These are phyloP conservation scores for Garrulus glandarius DNA, from an alignment of 2,797 vertebrate species.

Conservation along the genomic window DNA sequence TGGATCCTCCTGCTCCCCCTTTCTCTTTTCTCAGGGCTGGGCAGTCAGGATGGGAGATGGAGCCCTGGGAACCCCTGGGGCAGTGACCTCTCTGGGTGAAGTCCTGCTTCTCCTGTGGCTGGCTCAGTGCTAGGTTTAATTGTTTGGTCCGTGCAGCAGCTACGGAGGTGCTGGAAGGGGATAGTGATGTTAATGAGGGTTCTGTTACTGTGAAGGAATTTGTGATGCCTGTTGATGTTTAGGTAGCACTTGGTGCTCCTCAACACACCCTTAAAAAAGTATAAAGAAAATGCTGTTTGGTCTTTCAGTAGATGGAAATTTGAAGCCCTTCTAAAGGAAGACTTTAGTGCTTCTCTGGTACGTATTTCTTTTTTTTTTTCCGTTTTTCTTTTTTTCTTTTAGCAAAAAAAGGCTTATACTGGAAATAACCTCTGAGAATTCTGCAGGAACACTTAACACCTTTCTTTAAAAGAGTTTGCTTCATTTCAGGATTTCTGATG, in stretches of 20 bases:
- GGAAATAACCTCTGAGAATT: not conserved
- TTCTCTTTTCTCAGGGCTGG: rapidly evolving
- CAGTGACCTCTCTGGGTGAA: not conserved
- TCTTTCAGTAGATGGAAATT: not conserved
- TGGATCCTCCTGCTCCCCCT: not conserved
- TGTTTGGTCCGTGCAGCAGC: not conserved
- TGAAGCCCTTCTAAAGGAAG: not conserved
- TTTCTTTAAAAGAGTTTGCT: not conserved
- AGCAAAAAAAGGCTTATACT: not conserved
- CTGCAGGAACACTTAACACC: not conserved
- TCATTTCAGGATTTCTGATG: not conserved
- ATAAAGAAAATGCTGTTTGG: not conserved
- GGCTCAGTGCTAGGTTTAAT: rapidly evolving
- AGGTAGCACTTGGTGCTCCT: not conserved
- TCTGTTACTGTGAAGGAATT: not conserved
- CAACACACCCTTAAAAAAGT: not conserved
- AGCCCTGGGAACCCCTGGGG: not conserved
- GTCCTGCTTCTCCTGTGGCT: rapidly evolving
- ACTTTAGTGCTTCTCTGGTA: not conserved
- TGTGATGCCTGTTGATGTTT: rapidly evolving
- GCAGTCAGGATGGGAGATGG: not conserved
- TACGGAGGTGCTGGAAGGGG: rapidly evolving
- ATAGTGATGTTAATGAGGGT: rapidly evolving
- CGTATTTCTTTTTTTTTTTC: rapidly evolving
- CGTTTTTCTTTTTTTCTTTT: not conserved